phyloP scores from a whole-genome alignment of 2,797 vertebrate genomes.

The Hypotaenidia okinawae region DNA sequence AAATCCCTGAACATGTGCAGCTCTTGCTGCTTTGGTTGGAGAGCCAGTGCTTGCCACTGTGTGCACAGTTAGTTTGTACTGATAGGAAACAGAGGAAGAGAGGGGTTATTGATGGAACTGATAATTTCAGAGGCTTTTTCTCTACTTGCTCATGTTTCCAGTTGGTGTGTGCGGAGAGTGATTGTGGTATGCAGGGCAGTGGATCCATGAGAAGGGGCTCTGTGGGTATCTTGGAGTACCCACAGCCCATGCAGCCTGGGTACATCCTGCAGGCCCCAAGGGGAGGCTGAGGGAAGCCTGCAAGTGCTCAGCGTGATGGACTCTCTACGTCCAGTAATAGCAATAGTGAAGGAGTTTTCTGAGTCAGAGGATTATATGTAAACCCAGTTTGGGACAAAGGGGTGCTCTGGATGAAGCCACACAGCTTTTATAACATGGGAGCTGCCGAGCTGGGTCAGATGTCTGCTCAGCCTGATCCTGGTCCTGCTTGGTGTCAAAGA shows the following conservation, averaged over 20 bases:
- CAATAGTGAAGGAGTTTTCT: not conserved
- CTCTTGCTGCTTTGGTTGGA: not conserved
- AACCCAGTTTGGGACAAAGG: not conserved
- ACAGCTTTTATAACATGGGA: not conserved
- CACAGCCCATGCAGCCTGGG: not conserved
- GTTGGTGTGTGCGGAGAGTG: not conserved
- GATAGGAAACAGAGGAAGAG: not conserved
- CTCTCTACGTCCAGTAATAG: not conserved
- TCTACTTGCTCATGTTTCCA: not conserved
- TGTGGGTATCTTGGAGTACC: not conserved
- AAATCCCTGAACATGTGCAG: fast-evolving
- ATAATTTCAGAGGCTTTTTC: not conserved
- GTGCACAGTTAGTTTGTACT: fast-evolving
- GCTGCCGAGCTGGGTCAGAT: not conserved
- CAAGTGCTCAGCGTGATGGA: fast-evolving
- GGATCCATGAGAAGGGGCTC: not conserved
- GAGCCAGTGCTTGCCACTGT: not conserved
- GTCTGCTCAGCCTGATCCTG: not conserved
- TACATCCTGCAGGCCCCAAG: not conserved
- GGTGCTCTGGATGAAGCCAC: not conserved
- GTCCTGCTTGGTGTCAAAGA: not conserved
- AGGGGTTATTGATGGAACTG: not conserved
- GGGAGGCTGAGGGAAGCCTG: not conserved
- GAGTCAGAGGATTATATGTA: not conserved
- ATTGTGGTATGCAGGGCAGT: not conserved